Conservation (phyloP, 2,113 vertebrate genomes). For the Marcusenius ussheri region DNA sequence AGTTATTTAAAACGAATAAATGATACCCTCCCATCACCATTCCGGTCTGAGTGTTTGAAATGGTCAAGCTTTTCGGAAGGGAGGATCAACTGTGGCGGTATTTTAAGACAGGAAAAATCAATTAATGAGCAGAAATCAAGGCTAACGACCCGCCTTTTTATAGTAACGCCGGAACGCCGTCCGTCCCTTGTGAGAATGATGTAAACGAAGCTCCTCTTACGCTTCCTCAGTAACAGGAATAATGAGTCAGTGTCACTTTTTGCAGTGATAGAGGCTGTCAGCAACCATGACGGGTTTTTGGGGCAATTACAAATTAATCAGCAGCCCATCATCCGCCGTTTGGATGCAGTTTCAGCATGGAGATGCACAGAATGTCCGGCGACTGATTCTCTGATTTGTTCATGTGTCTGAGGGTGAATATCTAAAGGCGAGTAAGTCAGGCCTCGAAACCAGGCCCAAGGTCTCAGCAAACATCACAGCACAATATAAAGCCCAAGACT, state of each 20-base stretch:
- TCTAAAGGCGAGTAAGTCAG: background rate
- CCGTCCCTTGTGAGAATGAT: background rate
- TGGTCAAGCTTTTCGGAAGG: slow-evolving; percentile 5
- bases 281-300: background rate
- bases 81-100: background rate
- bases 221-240: background rate
- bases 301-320: background rate
- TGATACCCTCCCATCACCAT: background rate
- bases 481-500: background rate
- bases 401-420: background rate
- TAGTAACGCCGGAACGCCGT: background rate
- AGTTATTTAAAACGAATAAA: slow-evolving; percentile 6
- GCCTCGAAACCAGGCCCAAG: background rate
- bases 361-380: background rate
- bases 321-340: background rate
- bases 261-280: background rate
- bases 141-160: background rate
- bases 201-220: background rate
- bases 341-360: background rate
- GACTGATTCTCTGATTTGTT: background rate
- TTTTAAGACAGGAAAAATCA: slow-evolving; percentile 1
- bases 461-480: background rate
- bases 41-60: background rate
- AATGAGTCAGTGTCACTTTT: background rate
- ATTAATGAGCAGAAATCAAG: background rate